These are phyloP conservation scores for Piliocolobus tephrosceles DNA, from an alignment of 2,113 vertebrate genomes.

Conservation along the genomic window DNA sequence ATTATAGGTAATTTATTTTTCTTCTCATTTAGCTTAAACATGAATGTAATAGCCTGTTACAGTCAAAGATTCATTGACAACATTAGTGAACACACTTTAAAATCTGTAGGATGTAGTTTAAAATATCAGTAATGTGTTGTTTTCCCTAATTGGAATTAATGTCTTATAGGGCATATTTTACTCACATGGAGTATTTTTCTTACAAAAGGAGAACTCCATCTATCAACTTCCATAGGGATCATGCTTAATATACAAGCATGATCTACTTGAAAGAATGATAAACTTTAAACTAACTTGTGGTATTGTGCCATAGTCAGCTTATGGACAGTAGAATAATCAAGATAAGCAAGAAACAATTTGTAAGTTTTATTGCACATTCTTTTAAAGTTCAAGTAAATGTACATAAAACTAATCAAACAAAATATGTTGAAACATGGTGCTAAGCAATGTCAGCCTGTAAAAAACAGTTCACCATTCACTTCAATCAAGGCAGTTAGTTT, in stretches of 20 bases:
- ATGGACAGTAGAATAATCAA: slow-evolving; percentile 3
- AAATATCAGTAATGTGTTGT: slow-evolving; percentile 29
- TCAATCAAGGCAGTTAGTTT: neutral
- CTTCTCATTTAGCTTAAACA: slow-evolving; percentile 30
- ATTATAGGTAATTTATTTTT: slow-evolving; percentile 47
- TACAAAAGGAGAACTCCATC: slow-evolving; percentile 37
- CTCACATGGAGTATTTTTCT: slow-evolving; percentile 56
- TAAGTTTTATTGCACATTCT: slow-evolving; percentile 76
- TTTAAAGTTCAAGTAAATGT: slow-evolving; percentile 61
- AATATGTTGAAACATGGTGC: slow-evolving; percentile 65
- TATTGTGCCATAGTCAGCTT: slow-evolving; percentile 60
- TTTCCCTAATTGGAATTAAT: slow-evolving; percentile 54
- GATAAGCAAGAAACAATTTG: slow-evolving; percentile 61
- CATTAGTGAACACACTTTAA: neutral
- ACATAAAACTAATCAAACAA: slow-evolving; percentile 69
- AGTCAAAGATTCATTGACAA: slow-evolving; percentile 26
- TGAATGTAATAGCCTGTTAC: neutral
- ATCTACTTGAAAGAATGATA: neutral
- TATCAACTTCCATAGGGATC: neutral
- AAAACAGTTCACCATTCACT: neutral
- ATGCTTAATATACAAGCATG: neutral
- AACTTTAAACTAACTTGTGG: slow-evolving; percentile 40
- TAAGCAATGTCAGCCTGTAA: slow-evolving; percentile 51
- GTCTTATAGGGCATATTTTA: neutral
- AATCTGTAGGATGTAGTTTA: neutral